phyloP scores from a whole-genome alignment of 1,140 invertebrate species.

The Penaeus indicus region DNA sequence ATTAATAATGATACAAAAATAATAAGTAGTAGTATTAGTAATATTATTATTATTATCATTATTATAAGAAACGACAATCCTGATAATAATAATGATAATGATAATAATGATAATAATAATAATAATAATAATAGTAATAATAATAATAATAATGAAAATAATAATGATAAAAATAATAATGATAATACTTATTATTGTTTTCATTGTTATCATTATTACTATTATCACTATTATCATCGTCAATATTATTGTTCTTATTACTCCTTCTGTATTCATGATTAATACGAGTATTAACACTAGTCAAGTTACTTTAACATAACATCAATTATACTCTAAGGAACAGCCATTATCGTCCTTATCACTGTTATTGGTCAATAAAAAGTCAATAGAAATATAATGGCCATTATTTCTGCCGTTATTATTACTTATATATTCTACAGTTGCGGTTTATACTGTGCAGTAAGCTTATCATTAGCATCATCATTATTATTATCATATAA shows the following conservation, averaged over 20 bases:
- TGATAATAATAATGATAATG: not conserved
- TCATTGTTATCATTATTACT: conserved; percentile 24
- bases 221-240: not conserved
- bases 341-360: too few relatives aligned
- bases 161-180: not conserved
- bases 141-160: conserved; percentile 1
- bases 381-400: too few relatives aligned
- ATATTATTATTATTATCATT: conserved; percentile 15
- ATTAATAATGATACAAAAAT: not conserved
- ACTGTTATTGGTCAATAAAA: too few relatives aligned
- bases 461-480: not conserved
- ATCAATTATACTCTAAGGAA: too few relatives aligned
- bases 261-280: too few relatives aligned
- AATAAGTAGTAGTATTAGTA: conserved; percentile 8
- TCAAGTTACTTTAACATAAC: too few relatives aligned
- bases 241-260: too few relatives aligned
- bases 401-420: too few relatives aligned
- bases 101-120: conserved; percentile 17
- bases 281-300: too few relatives aligned
- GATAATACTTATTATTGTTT: not conserved
- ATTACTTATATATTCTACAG: too few relatives aligned
- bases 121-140: conserved; percentile 10
- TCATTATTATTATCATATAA: not conserved
- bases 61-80: not conserved
- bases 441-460: too few relatives aligned